Percentiles rank a stretch among this genome's conserved stretches.
phyloP scores from a whole-genome alignment of 2,797 vertebrate species.

The Philypnodon macrostomus region DNA sequence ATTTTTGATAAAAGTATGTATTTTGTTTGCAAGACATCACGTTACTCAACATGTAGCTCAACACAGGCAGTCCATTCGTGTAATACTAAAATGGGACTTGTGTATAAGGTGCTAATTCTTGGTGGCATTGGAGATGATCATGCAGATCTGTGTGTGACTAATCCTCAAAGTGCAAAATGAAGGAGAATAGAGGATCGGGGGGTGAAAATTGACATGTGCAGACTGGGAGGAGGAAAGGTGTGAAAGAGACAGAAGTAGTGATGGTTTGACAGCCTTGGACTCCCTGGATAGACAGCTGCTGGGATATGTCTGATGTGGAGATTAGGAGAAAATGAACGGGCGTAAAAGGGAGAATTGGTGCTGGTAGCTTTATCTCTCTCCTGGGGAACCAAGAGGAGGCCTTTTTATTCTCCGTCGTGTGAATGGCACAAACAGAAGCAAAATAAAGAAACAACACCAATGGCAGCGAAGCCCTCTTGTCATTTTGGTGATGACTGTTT shows the following conservation, averaged over 20 bases:
- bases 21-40: no score
- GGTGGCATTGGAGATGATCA: no score
- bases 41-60: no score
- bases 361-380: slow-evolving; percentile 23
- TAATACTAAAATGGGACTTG: no score
- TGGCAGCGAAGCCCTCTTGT: slow-evolving; percentile 7
- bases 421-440: slow-evolving; percentile 12
- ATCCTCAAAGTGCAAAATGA: slow-evolving; percentile 13
- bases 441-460: slow-evolving; percentile 14
- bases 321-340: slow-evolving; percentile 31
- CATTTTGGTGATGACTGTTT: slow-evolving; percentile 28
- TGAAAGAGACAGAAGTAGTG: slow-evolving; percentile 30
- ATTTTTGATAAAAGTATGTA: no score
- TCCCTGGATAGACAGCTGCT: slow-evolving; percentile 39
- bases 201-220: slow-evolving; percentile 37
- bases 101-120: no score
- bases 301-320: slow-evolving; percentile 49
- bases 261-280: slow-evolving; percentile 43
- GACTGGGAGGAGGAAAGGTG: slow-evolving; percentile 26
- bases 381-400: slow-evolving; percentile 14
- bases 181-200: slow-evolving; percentile 10
- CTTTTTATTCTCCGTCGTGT: slow-evolving; percentile 16
- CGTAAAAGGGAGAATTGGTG: slow-evolving; percentile 5
- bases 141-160: neutral
- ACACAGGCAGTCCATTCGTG: no score